Percentiles rank a stretch among this genome's conserved stretches.
Conservation (phyloP, 2,888 invertebrate genomes). For the Merodon equestris region DNA sequence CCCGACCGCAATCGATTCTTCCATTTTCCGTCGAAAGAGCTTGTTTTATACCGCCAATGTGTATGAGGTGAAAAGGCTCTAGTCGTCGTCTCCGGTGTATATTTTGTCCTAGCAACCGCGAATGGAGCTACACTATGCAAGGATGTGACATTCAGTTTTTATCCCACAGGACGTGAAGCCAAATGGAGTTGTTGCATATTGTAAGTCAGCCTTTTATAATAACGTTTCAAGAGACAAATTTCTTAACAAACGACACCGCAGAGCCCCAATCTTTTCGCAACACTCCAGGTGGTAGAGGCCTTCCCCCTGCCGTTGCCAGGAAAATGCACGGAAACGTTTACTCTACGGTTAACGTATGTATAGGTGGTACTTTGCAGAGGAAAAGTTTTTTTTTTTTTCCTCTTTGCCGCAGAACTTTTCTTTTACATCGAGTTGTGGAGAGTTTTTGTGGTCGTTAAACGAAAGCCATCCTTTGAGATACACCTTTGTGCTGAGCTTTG, state of each 20-base stretch:
- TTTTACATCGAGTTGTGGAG: background rate
- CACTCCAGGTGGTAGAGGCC: background rate
- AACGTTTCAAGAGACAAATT: constrained; percentile 56
- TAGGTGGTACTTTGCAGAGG: no score
- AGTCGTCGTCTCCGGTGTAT: background rate
- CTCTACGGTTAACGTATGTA: background rate
- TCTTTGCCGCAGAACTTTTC: no score
- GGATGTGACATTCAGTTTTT: constrained; percentile 2
- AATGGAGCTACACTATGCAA: background rate
- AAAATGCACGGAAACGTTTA: background rate
- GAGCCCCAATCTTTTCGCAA: constrained; percentile 6
- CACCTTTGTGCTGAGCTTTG: no score
- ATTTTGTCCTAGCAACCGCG: background rate
- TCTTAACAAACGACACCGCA: constrained; percentile 54
- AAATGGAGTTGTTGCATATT: constrained; percentile 16
- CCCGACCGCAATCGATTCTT: no score
- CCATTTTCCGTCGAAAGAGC: no score
- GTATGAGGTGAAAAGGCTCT: background rate
- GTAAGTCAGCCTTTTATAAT: constrained; percentile 52
- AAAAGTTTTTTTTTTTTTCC: background rate
- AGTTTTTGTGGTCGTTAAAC: background rate
- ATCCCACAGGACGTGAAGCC: no score
- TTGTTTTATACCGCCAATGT: background rate
- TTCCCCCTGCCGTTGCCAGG: background rate
- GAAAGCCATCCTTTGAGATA: no score